A percentile compares a stretch with the other conserved stretches of the same genome.
Conservation (phyloP, 2,113 vertebrate species). For the Pteruthius melanotis region DNA sequence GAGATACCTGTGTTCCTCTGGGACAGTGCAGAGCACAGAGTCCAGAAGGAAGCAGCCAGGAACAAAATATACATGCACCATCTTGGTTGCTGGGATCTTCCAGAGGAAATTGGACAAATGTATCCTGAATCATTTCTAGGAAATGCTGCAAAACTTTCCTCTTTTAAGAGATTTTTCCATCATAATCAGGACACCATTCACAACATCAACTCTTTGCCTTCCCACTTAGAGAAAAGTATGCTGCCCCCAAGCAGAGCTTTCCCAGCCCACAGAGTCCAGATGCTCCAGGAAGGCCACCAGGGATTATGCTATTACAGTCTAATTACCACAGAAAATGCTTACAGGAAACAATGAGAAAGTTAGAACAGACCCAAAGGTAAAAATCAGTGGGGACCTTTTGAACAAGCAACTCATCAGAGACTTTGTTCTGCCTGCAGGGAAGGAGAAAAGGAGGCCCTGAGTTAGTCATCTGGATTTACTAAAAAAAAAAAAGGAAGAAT, state of each 20-base stretch:
- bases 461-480: slow-evolving; percentile 24
- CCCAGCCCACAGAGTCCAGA: background rate
- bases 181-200: background rate
- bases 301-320: slow-evolving; percentile 21
- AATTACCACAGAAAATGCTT: slow-evolving; percentile 41
- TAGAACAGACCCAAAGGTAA: slow-evolving; percentile 44
- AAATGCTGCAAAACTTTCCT: slow-evolving; percentile 10
- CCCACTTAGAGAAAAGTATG: background rate
- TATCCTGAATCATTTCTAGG: background rate
- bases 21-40: background rate
- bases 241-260: slow-evolving; percentile 21
- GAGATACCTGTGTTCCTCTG: background rate
- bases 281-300: background rate
- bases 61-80: background rate
- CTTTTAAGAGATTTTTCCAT: background rate
- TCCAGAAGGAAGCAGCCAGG: background rate
- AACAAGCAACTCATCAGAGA: slow-evolving; percentile 23
- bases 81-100: background rate
- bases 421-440: slow-evolving; percentile 8
- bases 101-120: background rate
- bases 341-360: background rate
- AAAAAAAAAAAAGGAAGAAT: background rate
- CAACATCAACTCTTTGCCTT: background rate
- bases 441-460: slow-evolving; percentile 13
- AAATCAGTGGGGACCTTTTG: slow-evolving; percentile 22